Conservation (phyloP, 2,888 invertebrate genomes). For the Rutpela maculata region DNA sequence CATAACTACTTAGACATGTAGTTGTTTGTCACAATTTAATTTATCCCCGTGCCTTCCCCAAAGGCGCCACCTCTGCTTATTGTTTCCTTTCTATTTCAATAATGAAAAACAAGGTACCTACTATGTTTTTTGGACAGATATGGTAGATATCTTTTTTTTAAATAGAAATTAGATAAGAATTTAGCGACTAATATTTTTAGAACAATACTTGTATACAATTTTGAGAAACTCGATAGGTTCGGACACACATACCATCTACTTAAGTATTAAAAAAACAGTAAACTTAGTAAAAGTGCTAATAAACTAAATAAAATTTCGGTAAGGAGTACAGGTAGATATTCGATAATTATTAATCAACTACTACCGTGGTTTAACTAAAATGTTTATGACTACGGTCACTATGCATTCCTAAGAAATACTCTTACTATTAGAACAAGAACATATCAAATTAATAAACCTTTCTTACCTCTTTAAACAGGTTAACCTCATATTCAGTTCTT, state of each 20-base stretch:
- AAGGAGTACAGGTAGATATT: not conserved
- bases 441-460: conserved; percentile 2
- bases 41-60: not conserved
- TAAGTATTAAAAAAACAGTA: not conserved
- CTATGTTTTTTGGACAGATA: not conserved
- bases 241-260: not conserved
- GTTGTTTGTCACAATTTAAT: not conserved
- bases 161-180: not conserved
- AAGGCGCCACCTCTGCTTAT: not conserved
- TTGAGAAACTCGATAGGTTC: not conserved
- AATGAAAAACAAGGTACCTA: not conserved
- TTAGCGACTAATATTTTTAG: not conserved
- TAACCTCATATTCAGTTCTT: conserved; percentile 60
- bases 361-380: not conserved
- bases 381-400: not conserved
- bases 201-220: not conserved
- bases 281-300: not conserved
- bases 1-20: no score
- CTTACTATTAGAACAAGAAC: not conserved
- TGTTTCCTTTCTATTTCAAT: conserved; percentile 12
- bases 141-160: not conserved
- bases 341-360: not conserved
- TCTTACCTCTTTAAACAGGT: conserved; percentile 66
- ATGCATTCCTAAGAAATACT: not conserved
- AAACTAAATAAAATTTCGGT: not conserved